These are phyloP conservation scores for Lampris megalopsis DNA, from an alignment of 2,113 vertebrate genomes.

Conservation along the genomic window DNA sequence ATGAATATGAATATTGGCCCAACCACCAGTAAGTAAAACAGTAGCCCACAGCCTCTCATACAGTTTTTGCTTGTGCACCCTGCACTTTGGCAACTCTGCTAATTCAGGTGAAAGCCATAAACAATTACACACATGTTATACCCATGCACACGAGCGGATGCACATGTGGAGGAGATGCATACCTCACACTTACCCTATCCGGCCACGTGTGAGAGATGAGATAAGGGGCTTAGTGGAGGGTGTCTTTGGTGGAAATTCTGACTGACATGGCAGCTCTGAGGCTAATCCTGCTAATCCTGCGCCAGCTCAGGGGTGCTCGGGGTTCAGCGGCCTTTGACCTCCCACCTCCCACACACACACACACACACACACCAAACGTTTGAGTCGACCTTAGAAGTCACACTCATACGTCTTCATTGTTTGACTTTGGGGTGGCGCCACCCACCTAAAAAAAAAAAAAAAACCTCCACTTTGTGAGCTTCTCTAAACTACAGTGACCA, in stretches of 20 bases:
- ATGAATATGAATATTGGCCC: too few relatives aligned
- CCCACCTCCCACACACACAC: slow-evolving; percentile 14
- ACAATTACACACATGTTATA: slow-evolving; percentile 7
- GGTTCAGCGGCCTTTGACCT: slow-evolving; percentile 69
- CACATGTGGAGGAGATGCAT: neutral
- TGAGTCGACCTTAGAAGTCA: slow-evolving; percentile 24
- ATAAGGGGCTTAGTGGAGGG: slow-evolving; percentile 77
- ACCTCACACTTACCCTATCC: slow-evolving; percentile 52
- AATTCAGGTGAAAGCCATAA: too few relatives aligned
- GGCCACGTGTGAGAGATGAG: slow-evolving; percentile 71
- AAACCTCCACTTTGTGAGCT: slow-evolving; percentile 47
- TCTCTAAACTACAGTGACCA: slow-evolving; percentile 9
- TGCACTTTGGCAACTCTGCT: too few relatives aligned
- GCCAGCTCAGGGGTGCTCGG: slow-evolving; percentile 70
- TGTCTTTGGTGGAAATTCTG: slow-evolving; percentile 73
- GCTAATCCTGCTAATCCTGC: slow-evolving; percentile 80
- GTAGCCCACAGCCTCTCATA: too few relatives aligned
- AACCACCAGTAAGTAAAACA: too few relatives aligned
- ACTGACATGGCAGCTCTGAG: slow-evolving; percentile 76
- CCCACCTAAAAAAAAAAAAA: slow-evolving; percentile 10
- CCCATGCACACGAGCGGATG: neutral
- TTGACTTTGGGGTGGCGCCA: neutral
- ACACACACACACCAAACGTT: slow-evolving; percentile 25
- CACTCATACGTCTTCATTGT: slow-evolving; percentile 7
- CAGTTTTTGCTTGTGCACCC: too few relatives aligned